Base-by-base conservation (phyloP, 1,140 invertebrate species). In the Temnothorax longispinosus region DNA sequence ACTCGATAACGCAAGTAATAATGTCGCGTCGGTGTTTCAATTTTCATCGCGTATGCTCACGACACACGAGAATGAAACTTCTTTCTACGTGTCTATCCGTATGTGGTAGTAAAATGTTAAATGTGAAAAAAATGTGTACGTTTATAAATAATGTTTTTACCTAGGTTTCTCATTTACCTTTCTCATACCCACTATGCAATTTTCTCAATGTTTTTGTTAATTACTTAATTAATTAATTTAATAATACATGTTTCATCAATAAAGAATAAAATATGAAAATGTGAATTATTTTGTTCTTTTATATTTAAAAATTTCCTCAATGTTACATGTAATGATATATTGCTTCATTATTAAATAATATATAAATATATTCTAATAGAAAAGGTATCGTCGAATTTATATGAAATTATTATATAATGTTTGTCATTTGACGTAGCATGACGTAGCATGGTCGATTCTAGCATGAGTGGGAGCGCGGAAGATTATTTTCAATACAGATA, bases 1-100 rank as follows among this genome's bases (percentile, higher is more conserved):
- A 75, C 69, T 75, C 69, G 80, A 74, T 82, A 82, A 82, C 67
- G 65, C 65, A 54, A 75, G 80, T 74, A 84, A 75, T 74, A 75
- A 75, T 69, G 47, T 38, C 54, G 78, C 80, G 47, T 38, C 54
- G 78, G n/a, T 64, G 47, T 82, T 74, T 75, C 80, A 84, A 74
- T 84, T 84, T 84, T 41, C 69, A 82, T 38, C 67, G 69, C 80
- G 67, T 41, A 27, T 3, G 27, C n/a, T 21, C 11, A 44, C 52
- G 78, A 58, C 38, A 47, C 52, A n/a, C 50, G 38, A 52, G 10
- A 71, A 35, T 38, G 52, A 58, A 38, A 58, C 67, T 82, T 47
- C n/a, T 64, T 47, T 11, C 47, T 58, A 52, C 27, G 5, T 41
- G 50, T 21, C 15, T 27, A 11, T 77, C 21, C 52, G 6, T 27